Base-by-base conservation (phyloP, 2,888 invertebrate species). In the Phasia obesa region DNA sequence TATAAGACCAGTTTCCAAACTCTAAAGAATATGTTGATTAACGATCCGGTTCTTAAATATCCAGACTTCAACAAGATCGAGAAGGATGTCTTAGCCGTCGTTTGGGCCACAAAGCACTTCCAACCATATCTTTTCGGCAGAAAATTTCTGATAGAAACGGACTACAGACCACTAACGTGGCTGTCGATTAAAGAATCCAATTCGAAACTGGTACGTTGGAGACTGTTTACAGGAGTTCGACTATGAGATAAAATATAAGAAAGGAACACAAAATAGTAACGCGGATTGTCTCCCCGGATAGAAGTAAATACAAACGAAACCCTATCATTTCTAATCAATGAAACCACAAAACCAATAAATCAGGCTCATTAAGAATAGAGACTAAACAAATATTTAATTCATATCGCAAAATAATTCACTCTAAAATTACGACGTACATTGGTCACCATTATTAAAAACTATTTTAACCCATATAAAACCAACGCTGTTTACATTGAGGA, bases 1-100 rank as follows among this genome's bases (percentile, higher is more conserved):
- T 49, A 49, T 21, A 57, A 15, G 31, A 77, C 51, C 35, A 76
- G 55, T 47, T 84, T 85, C 49, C 42, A 84, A 27, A 47, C 65
- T 23, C 35, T 80, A 42, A 80, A 78, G 55, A 31, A 55, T 2
- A 65, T 60, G 31, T 15, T 81, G 27, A 65, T 55, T 19, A 31
- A 38, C 19, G 44, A 55, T 38, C 69, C 69, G 17, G 42, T 83
- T 27, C 49, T 83, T 17, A 19, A 62, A 55, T 81, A 81, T 67
- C 78, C 81, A 4, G 47, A 74, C 25, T 80, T 80, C 13, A 55
- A 80, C 13, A 51, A 21, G 23, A 51, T 51, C 23, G 49, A 51
- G 47, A 38, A 38, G 11, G 44, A 44, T 4, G 4, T 44, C 3
- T 44, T 44, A n/a, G n/a, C 44, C n/a, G 44, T 44, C n/a, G 44